Evolutionary conservation across 2,797 vertebrate species (phyloP).

Genomic region (Gallinago stenura): DNA sequence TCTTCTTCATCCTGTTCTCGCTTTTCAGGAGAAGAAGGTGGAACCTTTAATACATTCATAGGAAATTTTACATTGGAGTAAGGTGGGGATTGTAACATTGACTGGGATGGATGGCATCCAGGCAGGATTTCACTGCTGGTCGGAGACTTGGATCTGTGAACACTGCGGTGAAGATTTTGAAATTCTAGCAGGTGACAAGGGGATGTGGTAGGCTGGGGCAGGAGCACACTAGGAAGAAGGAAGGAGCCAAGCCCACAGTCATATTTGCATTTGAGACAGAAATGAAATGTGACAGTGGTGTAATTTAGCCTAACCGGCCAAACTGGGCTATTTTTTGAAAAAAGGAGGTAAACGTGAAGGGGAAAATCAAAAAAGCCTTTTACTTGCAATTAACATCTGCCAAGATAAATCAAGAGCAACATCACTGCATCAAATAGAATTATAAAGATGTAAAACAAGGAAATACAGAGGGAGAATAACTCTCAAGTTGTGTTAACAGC

Average conservation of each 20-base stretch:
- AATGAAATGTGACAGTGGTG: neutral
- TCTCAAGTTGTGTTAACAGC: neutral
- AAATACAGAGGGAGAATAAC: neutral
- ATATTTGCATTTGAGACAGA: neutral
- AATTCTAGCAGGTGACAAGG: neutral
- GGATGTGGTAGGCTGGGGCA: neutral
- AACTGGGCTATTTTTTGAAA: neutral
- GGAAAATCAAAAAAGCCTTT: neutral
- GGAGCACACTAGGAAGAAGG: neutral
- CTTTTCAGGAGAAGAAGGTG: neutral
- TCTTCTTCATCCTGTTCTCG: neutral
- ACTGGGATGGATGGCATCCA: neutral
- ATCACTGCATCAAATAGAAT: neutral
- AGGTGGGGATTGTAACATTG: neutral
- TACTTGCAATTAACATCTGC: neutral
- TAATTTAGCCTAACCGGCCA: neutral
- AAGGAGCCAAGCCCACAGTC: neutral
- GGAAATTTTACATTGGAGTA: neutral
- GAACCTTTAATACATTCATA: neutral
- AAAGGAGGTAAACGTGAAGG: neutral
- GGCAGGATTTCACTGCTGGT: neutral
- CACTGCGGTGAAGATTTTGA: neutral
- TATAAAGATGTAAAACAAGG: neutral
- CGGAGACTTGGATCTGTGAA: neutral
- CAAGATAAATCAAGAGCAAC: neutral